Percentiles rank a stretch among this genome's conserved stretches.
phyloP scores from a whole-genome alignment of 2,113 vertebrate genomes.

The Lepus timidus region DNA sequence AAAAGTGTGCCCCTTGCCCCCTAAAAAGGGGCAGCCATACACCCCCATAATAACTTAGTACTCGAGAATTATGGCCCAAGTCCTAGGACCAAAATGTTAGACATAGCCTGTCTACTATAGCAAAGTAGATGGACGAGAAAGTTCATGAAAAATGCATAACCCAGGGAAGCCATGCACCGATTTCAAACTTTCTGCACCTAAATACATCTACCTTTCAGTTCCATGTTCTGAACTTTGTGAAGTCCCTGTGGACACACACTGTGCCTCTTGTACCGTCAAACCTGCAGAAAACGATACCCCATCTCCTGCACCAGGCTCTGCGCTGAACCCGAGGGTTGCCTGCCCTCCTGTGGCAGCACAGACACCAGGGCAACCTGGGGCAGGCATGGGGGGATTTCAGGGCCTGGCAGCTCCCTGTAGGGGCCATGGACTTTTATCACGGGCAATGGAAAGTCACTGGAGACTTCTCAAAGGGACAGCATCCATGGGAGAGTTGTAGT shows the following conservation, averaged over 20 bases:
- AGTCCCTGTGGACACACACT: no score
- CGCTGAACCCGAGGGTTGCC: neutral
- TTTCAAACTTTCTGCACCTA: no score
- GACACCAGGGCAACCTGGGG: neutral
- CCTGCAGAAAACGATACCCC: accelerated
- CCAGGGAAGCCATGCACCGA: no score
- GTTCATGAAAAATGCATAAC: no score
- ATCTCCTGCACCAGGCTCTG: neutral
- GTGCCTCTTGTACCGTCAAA: accelerated
- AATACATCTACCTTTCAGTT: no score
- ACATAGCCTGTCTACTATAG: accelerated
- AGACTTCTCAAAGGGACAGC: neutral
- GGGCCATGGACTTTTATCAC: neutral
- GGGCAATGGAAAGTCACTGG: neutral
- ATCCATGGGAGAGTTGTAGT: neutral
- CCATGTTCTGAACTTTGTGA: no score
- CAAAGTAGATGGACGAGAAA: neutral
- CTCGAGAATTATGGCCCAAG: neutral
- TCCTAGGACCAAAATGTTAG: neutral
- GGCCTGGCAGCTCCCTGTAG: neutral
- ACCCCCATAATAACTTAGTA: neutral
- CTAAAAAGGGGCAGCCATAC: neutral
- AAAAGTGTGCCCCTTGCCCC: neutral
- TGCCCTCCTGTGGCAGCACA: neutral
- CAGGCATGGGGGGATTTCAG: no score